Percentiles rank a stretch among this genome's conserved stretches.
phyloP scores from a whole-genome alignment of 2,888 invertebrate genomes.

The Netelia melanura region DNA sequence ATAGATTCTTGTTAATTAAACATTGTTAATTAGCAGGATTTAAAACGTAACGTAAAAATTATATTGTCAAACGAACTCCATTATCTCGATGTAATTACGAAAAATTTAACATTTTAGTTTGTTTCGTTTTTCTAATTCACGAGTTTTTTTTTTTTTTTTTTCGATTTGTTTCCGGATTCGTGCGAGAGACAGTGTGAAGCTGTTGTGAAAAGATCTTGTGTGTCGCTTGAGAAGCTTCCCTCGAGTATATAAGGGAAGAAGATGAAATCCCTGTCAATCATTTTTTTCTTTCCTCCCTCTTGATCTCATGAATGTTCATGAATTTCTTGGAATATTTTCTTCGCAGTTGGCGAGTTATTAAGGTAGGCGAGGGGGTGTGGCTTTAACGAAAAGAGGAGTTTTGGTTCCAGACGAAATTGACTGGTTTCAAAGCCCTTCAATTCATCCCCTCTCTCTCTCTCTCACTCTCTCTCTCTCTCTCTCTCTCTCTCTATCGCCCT shows the following conservation, averaged over 20 bases:
- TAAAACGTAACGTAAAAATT: no score
- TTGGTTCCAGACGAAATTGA: conserved; percentile 19
- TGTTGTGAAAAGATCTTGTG: not conserved
- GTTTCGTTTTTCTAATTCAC: not conserved
- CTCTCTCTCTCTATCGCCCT: no score
- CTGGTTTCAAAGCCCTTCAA: not conserved
- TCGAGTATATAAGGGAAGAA: not conserved
- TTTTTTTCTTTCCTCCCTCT: not conserved
- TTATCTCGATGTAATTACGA: no score
- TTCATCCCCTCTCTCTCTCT: not conserved
- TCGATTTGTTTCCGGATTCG: no score
- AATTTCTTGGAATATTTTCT: conserved; percentile 10
- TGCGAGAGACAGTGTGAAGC: not conserved
- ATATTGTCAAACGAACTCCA: no score
- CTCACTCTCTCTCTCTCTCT: no score
- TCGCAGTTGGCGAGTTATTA: conserved; percentile 19
- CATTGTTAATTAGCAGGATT: no score
- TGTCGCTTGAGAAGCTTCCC: not conserved
- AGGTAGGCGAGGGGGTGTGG: not conserved
- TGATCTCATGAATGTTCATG: conserved; percentile 2
- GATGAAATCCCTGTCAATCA: conserved; percentile 35
- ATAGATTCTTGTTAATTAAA: no score
- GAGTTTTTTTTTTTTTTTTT: no score
- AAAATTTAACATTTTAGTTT: not conserved
- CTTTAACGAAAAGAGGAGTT: conserved; percentile 24